Percentiles rank a stretch among this genome's conserved stretches.
Evolutionary conservation across 2,888 invertebrate species (phyloP).

Genomic region (Noctua fimbriata): DNA sequence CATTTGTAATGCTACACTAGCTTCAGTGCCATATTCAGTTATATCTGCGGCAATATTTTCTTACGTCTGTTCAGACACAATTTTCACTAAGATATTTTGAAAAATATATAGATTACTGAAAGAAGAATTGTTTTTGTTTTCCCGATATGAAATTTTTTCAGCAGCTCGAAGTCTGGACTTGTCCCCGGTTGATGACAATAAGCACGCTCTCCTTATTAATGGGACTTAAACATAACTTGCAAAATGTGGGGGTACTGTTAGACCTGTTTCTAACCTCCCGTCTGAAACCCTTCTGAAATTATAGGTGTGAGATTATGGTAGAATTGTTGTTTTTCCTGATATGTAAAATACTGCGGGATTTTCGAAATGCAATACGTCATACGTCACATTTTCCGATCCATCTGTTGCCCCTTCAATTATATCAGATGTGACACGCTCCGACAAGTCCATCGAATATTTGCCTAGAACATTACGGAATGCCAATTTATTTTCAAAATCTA

Average conservation of each 20-base stretch:
- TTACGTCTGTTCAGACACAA: neutral
- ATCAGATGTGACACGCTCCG: conserved; percentile 20
- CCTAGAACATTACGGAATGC: neutral
- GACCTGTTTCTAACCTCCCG: neutral
- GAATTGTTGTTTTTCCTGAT: neutral
- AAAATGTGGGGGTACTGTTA: neutral
- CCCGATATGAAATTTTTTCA: neutral
- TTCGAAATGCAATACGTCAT: conserved; percentile 31
- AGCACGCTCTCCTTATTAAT: neutral
- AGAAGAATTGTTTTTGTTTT: conserved; percentile 11
- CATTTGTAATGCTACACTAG: conserved; percentile 26
- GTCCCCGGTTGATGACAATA: neutral
- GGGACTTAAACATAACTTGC: neutral
- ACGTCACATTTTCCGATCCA: conserved; percentile 42
- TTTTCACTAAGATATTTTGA: conserved; percentile 1
- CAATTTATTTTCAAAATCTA: conserved; percentile 22
- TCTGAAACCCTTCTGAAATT: neutral
- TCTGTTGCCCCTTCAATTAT: conserved; percentile 46
- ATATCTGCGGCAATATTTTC: conserved; percentile 7
- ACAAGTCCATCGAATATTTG: conserved; percentile 32
- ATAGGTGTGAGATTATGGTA: neutral
- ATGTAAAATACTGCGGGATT: conserved; percentile 19
- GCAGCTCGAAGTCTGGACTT: neutral
- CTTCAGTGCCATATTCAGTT: neutral
- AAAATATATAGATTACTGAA: conserved; percentile 13